Evolutionary conservation across 2,797 vertebrate genomes (phyloP).

Genomic region (Buphagus erythrorhynchus): DNA sequence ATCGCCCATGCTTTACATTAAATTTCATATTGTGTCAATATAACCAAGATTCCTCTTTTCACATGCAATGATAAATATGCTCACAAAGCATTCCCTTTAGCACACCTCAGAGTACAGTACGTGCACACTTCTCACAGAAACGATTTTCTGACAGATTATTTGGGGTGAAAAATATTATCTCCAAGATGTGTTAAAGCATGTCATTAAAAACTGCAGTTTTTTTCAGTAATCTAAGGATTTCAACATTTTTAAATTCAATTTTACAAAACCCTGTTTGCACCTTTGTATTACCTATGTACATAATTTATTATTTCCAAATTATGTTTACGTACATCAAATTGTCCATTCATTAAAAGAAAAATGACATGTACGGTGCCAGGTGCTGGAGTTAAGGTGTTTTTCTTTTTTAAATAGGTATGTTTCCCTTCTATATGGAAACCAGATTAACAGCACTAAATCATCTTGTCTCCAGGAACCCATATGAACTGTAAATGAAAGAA

Average conservation of each 20-base stretch:
- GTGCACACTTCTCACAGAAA: neutral
- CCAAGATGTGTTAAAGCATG: slow-evolving; percentile 26
- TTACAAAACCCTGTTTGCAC: neutral
- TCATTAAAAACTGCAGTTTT: slow-evolving; percentile 7
- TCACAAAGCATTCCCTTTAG: slow-evolving; percentile 7
- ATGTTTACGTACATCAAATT: slow-evolving; percentile 23
- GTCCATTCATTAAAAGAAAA: slow-evolving; percentile 16
- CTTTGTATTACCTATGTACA: neutral
- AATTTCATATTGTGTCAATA: neutral
- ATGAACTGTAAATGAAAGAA: slow-evolving; percentile 75
- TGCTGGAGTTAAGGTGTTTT: neutral
- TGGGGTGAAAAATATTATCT: slow-evolving; percentile 64
- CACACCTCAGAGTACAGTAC: neutral
- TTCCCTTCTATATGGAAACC: neutral
- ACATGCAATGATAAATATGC: slow-evolving; percentile 29
- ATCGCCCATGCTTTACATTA: neutral
- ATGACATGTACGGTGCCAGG: neutral
- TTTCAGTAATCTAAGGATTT: slow-evolving; percentile 24
- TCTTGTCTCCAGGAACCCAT: slow-evolving; percentile 55
- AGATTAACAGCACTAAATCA: slow-evolving; percentile 64
- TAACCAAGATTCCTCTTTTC: neutral
- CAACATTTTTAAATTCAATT: slow-evolving; percentile 47
- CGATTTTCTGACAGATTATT: slow-evolving; percentile 31
- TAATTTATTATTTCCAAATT: slow-evolving; percentile 52
- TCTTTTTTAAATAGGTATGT: neutral